Conservation (phyloP, 1,140 invertebrate species). For the Steinernema feltiae region DNA sequence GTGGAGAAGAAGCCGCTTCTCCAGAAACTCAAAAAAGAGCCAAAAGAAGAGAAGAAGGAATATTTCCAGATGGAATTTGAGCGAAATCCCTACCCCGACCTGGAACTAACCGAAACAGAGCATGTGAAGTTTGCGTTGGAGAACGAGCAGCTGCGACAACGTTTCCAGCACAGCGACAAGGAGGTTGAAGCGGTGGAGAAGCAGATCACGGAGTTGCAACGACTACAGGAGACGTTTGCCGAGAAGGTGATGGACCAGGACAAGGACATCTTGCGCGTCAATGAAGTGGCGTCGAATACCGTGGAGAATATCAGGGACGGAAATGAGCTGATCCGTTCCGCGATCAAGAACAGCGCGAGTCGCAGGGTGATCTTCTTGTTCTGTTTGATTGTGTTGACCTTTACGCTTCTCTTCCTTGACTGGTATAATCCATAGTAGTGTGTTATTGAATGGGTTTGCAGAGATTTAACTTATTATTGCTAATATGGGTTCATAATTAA, state of each 20-base stretch:
- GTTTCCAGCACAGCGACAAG: constrained; percentile 38
- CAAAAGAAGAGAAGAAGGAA: neutral
- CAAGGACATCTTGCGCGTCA: constrained; percentile 80
- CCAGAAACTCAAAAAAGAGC: neutral
- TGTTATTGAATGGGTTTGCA: no score
- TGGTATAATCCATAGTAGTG: constrained; percentile 86
- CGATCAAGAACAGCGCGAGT: constrained; percentile 89
- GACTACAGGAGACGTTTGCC: constrained; percentile 90
- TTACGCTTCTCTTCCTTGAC: constrained; percentile 87
- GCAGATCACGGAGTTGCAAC: constrained; percentile 88
- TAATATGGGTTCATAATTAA: no score
- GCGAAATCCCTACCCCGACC: neutral
- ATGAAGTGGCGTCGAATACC: constrained; percentile 76
- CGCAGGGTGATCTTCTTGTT: constrained; percentile 87
- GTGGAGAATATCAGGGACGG: constrained; percentile 91
- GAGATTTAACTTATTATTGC: no score
- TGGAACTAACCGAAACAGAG: neutral
- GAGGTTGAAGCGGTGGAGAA: constrained; percentile 64
- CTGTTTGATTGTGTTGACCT: constrained; percentile 88
- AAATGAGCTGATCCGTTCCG: constrained; percentile 80
- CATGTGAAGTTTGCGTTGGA: constrained; percentile 19
- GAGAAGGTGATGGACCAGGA: constrained; percentile 80
- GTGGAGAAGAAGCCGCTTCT: neutral
- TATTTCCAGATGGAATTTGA: neutral
- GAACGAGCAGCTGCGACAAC: constrained; percentile 43